Base-by-base conservation (phyloP, 2,888 invertebrate species). In the Acholoe squamosa region DNA sequence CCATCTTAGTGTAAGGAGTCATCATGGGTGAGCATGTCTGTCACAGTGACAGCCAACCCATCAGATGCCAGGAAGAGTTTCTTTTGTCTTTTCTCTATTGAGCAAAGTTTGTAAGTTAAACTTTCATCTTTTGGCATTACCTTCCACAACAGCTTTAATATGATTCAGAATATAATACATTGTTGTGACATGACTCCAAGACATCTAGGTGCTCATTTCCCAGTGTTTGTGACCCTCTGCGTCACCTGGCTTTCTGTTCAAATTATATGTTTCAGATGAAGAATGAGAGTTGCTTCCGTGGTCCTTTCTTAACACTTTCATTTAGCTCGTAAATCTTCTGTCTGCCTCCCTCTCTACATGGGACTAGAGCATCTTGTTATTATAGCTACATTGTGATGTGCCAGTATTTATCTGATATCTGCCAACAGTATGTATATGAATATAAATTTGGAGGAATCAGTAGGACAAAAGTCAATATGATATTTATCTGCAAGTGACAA, bases 1-100 rank as follows among this genome's bases (percentile, higher is more conserved):
- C 88, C 90, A 90, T 90, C 77, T 90, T 90, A 89, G 43, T 90
- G 67, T 90, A 90, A 19, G 90, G 90, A 28, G 86, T 86, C 43
- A 86, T 54, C 86, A 90, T 86, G 28, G 89, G 61, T 61, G 86
- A 25, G 76, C 31, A 31, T 5, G 76, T 76, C 14, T 25, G 76
- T 76, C 61, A 61, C 61, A 61, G 61, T 61, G 61, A 61, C 61
- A 61, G 61, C 14, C 61, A 61, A 61, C 71, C 71, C 5, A 71
- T 71, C 71, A 71, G 71, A 71, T n/a, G 71, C 71, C 71, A 61
- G 61, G 61, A 61, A 61, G n/a, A 61, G 61, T 61, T n/a, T 61
- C 19, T 61, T 3, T 61, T 14, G n/a, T 61, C 61, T 61, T n/a
- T 7, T 61, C 22, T 19, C 12, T n/a, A 61, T 3, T 61, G 61